Evolutionary conservation across 2,113 vertebrate genomes (phyloP), one percentile per base, ranked within the genome.

Genomic region (Hippocampus comes): DNA sequence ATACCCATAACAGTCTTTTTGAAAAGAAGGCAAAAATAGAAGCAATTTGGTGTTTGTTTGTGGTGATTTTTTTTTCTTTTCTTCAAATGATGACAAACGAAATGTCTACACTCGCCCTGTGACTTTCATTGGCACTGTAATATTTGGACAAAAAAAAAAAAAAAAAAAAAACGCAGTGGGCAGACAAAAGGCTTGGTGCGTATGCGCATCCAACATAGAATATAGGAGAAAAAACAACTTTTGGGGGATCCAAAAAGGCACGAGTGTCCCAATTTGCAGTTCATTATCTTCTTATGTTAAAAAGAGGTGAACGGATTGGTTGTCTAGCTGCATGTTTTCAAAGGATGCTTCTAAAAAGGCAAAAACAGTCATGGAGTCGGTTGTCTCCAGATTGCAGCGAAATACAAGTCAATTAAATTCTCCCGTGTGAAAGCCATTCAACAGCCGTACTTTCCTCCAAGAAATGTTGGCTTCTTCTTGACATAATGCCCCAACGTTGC

Each of bases 401-500:
- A 46, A 46, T 30, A 65, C 15, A 65, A 25, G 25, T 15, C 18
- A 27, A 21, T 42, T 57, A 14, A 1, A 25, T 49, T 76, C 17
- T 61, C 49, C 56, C 43, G 57, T 9, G 14, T 34, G 48, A 1
- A 61, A 63, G 23, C 57, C 43, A 74, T 38, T n/a, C 5, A 27
- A 63, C 20, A 57, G 57, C 63, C 69, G 43, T 69, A 65, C 64
- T 65, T 76, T 69, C 41, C 59, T 57, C 17, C 23, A 69, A 67
- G 48, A 30, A 73, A 72, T 43, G 17, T 34, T 59, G 53, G 11
- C 57, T 70, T 56, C 5, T 55, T 68, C 71, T 41, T 57, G 64
- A 71, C 34, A 66, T 53, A 76, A 46, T 51, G 34, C 34, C 66
- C 65, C 83, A 86, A 34, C 73, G 78, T 72, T 73, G 74, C 8